Base-by-base conservation (phyloP, 2,113 vertebrate genomes). In the Ursus arctos region DNA sequence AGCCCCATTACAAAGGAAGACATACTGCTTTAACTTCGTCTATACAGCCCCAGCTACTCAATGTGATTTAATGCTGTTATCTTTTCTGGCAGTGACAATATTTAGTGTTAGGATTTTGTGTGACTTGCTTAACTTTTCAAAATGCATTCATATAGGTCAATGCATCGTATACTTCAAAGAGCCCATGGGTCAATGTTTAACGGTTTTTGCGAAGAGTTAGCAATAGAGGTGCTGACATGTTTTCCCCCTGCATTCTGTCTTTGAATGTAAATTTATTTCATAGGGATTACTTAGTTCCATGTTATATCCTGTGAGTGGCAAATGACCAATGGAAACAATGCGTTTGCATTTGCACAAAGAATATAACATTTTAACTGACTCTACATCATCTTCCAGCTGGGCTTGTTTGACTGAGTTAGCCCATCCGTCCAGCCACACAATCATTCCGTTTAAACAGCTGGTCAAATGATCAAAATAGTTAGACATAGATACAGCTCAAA, bases 391-490 rank as follows among this genome's bases (percentile, higher is more conserved):
- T 96, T 97, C 96, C 96, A 97, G 97, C 94, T 97, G 94, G 88
- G 57, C 63, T 98, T 97, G 87, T 96, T 97, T 98, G 97, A 97
- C 83, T 81, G 85, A 96, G 85, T 86, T 16, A 88, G 67, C 69
- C 89, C 84, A 91, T 96, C 96, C 79, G 19, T 91, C 81, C 83
- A 96, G 87, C 59, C 94, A 83, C 96, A 94, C 81, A 77, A 47
- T 96, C 85, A 72, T 53, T 85, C 55, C 12, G 0, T 96, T 95
- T 95, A 85, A 98, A 97, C 87, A 98, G 96, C 96, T 98, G 92
- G 86, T 90, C 87, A 85, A 92, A 95, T 97, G 97, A 96, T 94
- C 97, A 96, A 96, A 98, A 97, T 96, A 72, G 85, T 76, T 93
- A 96, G 91, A 76, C 86, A 74, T 57, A 95, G 91, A 97, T 91